phyloP scores from a whole-genome alignment of 2,888 invertebrate genomes.

The Chymomyza fuscimana region DNA sequence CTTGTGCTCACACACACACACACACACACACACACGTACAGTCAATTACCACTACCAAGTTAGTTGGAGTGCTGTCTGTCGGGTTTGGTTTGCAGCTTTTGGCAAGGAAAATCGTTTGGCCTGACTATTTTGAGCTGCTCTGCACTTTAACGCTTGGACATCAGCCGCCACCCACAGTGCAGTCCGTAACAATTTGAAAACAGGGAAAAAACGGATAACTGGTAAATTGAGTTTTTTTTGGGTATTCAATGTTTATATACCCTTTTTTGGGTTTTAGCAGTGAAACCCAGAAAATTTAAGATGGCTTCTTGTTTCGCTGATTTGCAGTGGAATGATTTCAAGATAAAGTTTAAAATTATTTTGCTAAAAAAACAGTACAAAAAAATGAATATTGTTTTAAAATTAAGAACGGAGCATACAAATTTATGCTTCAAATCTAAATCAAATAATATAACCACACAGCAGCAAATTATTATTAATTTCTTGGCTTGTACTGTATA shows the following conservation, averaged over 20 bases:
- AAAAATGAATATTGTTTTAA: too few species aligned
- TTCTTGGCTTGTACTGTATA: too few species aligned
- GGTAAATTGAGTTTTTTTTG: neutral
- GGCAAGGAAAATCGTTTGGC: slow-evolving; percentile 68
- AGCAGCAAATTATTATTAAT: too few species aligned
- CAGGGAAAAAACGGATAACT: slow-evolving; percentile 24
- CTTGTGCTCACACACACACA: slow-evolving; percentile 64
- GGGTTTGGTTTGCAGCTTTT: slow-evolving; percentile 47
- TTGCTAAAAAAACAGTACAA: too few species aligned
- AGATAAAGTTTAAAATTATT: too few species aligned
- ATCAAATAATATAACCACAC: too few species aligned
- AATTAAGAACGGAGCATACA: too few species aligned
- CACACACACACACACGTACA: neutral
- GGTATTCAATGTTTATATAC: neutral
- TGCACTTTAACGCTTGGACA: neutral
- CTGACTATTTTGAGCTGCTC: slow-evolving; percentile 2
- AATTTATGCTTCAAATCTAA: too few species aligned
- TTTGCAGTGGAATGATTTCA: too few species aligned
- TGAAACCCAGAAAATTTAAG: too few species aligned
- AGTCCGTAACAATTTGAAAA: slow-evolving; percentile 61
- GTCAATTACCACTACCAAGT: slow-evolving; percentile 60
- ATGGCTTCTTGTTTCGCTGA: too few species aligned
- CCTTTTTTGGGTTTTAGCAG: neutral
- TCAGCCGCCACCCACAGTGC: neutral
- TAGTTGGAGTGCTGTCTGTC: slow-evolving; percentile 41